Percentiles rank a stretch among this genome's conserved stretches.
These are phyloP conservation scores for Tamandua tetradactyla DNA, from an alignment of 2,797 vertebrate species.

Conservation along the genomic window DNA sequence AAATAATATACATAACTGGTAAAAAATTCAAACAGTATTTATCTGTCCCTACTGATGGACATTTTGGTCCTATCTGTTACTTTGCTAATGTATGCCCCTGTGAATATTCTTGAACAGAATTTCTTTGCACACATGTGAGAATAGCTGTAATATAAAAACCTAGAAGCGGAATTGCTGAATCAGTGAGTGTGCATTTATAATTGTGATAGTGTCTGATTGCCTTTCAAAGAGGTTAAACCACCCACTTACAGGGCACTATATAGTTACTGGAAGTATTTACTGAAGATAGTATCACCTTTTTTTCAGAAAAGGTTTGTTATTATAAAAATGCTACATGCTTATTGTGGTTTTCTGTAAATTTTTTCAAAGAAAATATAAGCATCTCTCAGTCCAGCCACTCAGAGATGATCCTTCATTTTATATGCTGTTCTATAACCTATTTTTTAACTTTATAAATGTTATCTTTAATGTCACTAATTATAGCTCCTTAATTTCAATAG, in stretches of 20 bases:
- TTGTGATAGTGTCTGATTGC: neutral
- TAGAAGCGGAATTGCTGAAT: neutral
- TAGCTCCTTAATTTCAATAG: conserved; percentile 43
- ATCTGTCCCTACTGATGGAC: neutral
- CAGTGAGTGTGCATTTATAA: neutral
- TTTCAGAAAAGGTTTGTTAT: neutral
- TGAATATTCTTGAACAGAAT: conserved; percentile 61
- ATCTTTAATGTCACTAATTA: conserved; percentile 43
- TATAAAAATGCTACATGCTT: neutral
- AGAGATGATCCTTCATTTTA: too few relatives aligned
- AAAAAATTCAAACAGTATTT: conserved; percentile 11
- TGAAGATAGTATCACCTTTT: neutral
- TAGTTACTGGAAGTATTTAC: conserved; percentile 9
- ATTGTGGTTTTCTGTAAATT: conserved; percentile 24
- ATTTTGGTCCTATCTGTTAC: neutral
- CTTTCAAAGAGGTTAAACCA: conserved; percentile 16
- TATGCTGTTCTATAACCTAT: conserved; percentile 13
- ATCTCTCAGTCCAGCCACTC: too few relatives aligned
- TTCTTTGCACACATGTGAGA: neutral
- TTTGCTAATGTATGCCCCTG: neutral
- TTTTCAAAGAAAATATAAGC: too few relatives aligned
- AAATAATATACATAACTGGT: conserved; percentile 5
- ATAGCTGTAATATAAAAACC: conserved; percentile 1
- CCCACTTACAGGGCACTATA: neutral
- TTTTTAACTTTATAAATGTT: conserved; percentile 54